Base-by-base conservation (phyloP, 92 coral and sea anemone species). In the Virgularia gustaviana region DNA sequence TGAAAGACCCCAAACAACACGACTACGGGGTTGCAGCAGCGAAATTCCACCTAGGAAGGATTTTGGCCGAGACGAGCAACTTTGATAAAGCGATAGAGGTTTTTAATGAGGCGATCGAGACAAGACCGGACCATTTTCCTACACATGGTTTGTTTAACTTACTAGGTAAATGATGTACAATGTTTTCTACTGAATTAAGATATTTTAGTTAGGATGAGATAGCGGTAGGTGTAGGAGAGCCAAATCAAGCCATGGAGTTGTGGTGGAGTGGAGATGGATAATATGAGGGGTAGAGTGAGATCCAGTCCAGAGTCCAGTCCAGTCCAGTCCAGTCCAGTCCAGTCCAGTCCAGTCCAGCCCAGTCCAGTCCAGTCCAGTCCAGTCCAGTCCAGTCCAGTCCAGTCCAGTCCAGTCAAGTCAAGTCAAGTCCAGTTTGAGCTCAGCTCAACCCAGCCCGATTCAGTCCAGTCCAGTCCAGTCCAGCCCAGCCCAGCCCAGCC, bases 1-100 rank as follows among this genome's bases (percentile, higher is more conserved):
- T 94, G 28, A 94, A 87, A 62, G 96, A 94, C 70, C 99, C 99
- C 8, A 94, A 89, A 78, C 96, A 85, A 45, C 99, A 94, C 79
- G 56, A 81, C 3, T 57, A 73, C 29, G 91, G 91, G 9, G 95
- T 92, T 58, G 68, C 89, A 36, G 83, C 90, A 16, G 88, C 90
- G 25, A 89, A 89, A 25, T 92, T 89, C 77, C 88, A 92, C 72
- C 88, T 83, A 70, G 98, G 98, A 38, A 62, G 98, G 57, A 87
- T 89, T 58, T 73, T 92, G 12, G 85, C 84, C 42, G 88, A 87
- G 49, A 43, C 79, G 59, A 82, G 83, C 20, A 65, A 63, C 65
- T 56, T 82, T 7, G 79, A 88, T 84, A 96, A 94, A 64, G 96
- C 91, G 33, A 75, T 94, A 22, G 30, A 47, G 20, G 88, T 89